Percentiles rank a stretch among this genome's conserved stretches.
phyloP scores from a whole-genome alignment of 1,140 invertebrate genomes.

The Eueides isabella region DNA sequence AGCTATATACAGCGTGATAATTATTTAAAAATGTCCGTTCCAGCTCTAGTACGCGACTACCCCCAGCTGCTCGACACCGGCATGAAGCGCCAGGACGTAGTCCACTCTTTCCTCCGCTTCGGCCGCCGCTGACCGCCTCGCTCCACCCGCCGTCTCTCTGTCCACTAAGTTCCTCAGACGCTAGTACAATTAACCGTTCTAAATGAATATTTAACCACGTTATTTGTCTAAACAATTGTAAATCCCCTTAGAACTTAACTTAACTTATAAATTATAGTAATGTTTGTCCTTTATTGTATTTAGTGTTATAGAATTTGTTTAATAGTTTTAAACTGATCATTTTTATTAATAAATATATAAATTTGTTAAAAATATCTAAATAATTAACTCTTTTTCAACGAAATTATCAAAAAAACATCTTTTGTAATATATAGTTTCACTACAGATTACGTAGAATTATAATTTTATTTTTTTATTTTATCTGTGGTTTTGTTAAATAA shows the following conservation, averaged over 20 bases:
- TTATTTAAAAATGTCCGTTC: background rate
- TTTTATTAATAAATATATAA: background rate
- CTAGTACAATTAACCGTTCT: conserved; percentile 8
- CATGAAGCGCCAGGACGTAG: conserved; percentile 90
- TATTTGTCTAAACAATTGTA: conserved; percentile 72
- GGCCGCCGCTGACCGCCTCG: conserved; percentile 83
- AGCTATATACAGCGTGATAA: background rate
- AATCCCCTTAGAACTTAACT: conserved; percentile 58
- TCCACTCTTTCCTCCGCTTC: conserved; percentile 91
- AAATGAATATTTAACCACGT: conserved; percentile 16
- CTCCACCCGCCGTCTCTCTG: conserved; percentile 19
- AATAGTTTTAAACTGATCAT: background rate
- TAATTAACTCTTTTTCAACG: background rate
- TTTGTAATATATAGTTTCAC: conserved; percentile 6
- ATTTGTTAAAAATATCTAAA: background rate
- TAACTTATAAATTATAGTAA: conserved; percentile 34
- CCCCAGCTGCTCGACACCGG: conserved; percentile 83
- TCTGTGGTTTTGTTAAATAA: background rate
- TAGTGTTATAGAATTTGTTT: background rate
- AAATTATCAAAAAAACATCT: background rate
- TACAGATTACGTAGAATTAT: background rate
- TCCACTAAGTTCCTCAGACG: conserved; percentile 6
- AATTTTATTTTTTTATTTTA: background rate
- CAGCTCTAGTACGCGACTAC: conserved; percentile 78
- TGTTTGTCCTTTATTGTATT: conserved; percentile 3